Percentiles rank a stretch among this genome's conserved stretches.
Evolutionary conservation across 2,797 vertebrate genomes (phyloP).

Genomic region (Thunnus albacares): DNA sequence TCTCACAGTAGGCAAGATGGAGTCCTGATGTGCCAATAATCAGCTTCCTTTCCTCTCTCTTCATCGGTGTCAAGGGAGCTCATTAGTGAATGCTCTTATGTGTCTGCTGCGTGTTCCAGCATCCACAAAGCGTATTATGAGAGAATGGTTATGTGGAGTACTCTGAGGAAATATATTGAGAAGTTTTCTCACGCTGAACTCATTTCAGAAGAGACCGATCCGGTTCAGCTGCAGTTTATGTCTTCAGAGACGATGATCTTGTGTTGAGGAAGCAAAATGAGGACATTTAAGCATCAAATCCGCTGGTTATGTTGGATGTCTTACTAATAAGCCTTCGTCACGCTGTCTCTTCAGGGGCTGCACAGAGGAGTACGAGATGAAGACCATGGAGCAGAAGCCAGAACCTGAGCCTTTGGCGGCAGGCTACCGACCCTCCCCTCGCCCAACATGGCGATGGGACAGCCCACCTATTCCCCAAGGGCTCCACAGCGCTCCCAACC

Average conservation of each 20-base stretch:
- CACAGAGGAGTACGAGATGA: constrained; percentile 93
- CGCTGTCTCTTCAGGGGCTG: constrained; percentile 87
- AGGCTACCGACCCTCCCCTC: constrained; percentile 87
- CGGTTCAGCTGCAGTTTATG: constrained; percentile 44
- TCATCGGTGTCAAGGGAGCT: constrained; percentile 58
- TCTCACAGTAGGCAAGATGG: constrained; percentile 47
- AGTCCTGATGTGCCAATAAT: constrained; percentile 61
- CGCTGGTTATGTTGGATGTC: neutral
- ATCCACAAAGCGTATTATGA: constrained; percentile 32
- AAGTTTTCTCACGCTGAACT: constrained; percentile 31
- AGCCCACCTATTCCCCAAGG: constrained; percentile 83
- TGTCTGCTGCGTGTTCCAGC: constrained; percentile 41
- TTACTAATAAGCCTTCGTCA: neutral
- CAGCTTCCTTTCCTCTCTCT: constrained; percentile 38
- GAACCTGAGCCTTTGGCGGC: constrained; percentile 87
- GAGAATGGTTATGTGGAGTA: constrained; percentile 5
- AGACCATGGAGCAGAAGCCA: constrained; percentile 88
- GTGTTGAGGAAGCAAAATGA: neutral
- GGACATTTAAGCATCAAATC: neutral
- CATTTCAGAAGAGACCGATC: neutral
- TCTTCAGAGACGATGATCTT: constrained; percentile 3
- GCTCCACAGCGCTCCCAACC: constrained; percentile 82
- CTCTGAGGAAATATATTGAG: constrained; percentile 19
- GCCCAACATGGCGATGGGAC: constrained; percentile 92
- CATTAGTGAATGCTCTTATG: constrained; percentile 53